Evolutionary conservation across 2,888 invertebrate genomes (phyloP), one percentile per base, ranked within the genome.

Genomic region (Meteorus cinctellus): DNA sequence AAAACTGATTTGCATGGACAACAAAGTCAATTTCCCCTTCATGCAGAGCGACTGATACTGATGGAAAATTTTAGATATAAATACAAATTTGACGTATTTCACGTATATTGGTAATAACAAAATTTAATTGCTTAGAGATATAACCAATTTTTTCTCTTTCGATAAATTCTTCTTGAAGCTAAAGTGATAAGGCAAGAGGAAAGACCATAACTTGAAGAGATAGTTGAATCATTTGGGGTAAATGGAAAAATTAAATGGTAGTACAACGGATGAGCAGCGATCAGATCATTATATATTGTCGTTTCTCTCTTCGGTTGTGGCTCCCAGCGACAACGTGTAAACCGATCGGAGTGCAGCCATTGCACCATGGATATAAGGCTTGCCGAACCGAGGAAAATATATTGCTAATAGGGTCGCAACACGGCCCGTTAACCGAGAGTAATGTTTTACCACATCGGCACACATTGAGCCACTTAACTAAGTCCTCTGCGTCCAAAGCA

Each of bases 391-490:
- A 79, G 84, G 83, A 84, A 87, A 86, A 86, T 87, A 87, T 87
- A 87, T 86, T 86, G 87, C 87, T 86, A 87, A 87, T 87, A 87
- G 86, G 85, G 84, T 84, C 82, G 84, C 84, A 84, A 83, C 84
- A 85, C 83, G 84, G 82, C 82, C 85, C 86, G 86, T 87, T 87
- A 86, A 84, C 82, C 83, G 82, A 84, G 86, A 86, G 85, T 86
- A 87, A 87, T 86, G 86, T 85, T 81, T 84, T 83, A 83, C 82
- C 82, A 82, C 83, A 83, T 79, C 81, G 83, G 82, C 84, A 82
- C 84, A 82, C 86, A 85, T 86, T 86, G 84, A 87, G 83, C 83
- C 72, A 62, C 65, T 69, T 70, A 70, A 77, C 62, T 73, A 62
- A 70, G 66, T 67, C 41, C 55, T 24, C 59, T 69, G 65, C 65